Conservation (phyloP, 2,888 invertebrate genomes). For the Athripsodes cinereus region DNA sequence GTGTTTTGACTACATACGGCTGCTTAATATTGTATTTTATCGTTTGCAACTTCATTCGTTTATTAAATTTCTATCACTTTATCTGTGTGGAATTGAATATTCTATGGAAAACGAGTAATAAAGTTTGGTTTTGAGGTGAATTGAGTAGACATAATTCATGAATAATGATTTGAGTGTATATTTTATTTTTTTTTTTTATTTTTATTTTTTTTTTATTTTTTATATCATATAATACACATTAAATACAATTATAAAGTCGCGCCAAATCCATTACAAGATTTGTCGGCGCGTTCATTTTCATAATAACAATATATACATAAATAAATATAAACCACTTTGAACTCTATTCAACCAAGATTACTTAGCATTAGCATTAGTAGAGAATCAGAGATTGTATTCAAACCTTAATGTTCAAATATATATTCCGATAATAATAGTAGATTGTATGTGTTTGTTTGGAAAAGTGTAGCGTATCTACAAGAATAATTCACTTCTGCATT, state of each 20-base stretch:
- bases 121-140: constrained; percentile 3
- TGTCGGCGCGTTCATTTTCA: no score
- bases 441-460: not conserved
- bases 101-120: not conserved
- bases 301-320: no score
- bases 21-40: no score
- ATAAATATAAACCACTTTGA: not conserved
- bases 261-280: no score
- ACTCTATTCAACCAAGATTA: constrained; percentile 12
- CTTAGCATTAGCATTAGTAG: not conserved
- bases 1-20: no score
- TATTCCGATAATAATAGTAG: not conserved
- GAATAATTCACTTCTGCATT: no score
- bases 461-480: no score
- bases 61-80: constrained; percentile 5
- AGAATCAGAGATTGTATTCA: not conserved
- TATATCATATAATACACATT: no score
- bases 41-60: constrained; percentile 10
- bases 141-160: constrained; percentile 2
- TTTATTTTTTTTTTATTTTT: no score
- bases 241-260: no score
- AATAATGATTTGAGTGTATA: not conserved
- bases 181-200: no score
- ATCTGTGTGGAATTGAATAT: no score
- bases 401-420: not conserved